Evolutionary conservation across 2,888 invertebrate genomes (phyloP).

Genomic region (Andricus quercusramuli): DNA sequence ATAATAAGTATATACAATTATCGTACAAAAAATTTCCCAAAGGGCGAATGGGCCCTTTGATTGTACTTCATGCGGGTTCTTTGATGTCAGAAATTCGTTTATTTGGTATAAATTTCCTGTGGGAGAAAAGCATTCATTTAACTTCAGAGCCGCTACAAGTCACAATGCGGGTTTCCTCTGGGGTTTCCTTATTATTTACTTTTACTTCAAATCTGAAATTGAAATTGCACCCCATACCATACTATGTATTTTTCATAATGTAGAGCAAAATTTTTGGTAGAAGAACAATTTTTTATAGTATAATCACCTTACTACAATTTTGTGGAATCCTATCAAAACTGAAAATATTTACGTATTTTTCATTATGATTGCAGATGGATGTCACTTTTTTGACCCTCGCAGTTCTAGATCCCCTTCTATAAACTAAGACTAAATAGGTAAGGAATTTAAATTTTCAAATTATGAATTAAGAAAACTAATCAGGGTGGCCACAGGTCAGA

Average conservation of each 20-base stretch:
- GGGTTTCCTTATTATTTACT: too few species aligned
- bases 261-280: too few species aligned
- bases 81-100: background rate
- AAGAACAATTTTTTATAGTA: too few species aligned
- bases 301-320: too few species aligned
- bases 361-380: background rate
- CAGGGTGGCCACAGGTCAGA: too few species aligned
- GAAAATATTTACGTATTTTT: background rate
- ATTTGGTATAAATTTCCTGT: conserved; percentile 2
- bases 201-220: too few species aligned
- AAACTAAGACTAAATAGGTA: background rate
- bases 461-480: too few species aligned
- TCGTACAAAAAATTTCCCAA: background rate
- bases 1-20: too few species aligned
- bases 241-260: too few species aligned
- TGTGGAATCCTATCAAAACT: too few species aligned
- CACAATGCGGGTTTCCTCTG: background rate
- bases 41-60: background rate
- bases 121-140: background rate
- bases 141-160: background rate
- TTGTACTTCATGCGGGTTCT: conserved; percentile 7
- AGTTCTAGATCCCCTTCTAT: background rate
- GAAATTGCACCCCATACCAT: too few species aligned
- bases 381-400: background rate
- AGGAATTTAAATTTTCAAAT: too few species aligned